Conservation (phyloP, 1,140 invertebrate genomes). For the Aphis gossypii region DNA sequence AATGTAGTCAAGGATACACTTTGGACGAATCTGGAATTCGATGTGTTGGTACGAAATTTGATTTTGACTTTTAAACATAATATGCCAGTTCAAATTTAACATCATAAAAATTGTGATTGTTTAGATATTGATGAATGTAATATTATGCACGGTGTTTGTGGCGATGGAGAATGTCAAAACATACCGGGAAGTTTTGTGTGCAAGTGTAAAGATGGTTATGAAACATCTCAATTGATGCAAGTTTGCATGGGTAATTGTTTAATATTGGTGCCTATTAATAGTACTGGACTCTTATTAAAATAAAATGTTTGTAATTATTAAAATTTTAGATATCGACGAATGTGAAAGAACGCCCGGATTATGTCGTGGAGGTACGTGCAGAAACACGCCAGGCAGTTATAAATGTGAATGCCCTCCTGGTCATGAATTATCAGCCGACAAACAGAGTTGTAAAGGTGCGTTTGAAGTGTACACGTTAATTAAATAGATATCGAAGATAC, state of each 20-base stretch:
- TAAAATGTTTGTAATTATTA: background rate
- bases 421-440: conserved; percentile 72
- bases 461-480: background rate
- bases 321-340: conserved; percentile 80
- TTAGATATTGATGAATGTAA: conserved; percentile 87
- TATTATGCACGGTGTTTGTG: conserved; percentile 84
- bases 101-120: background rate
- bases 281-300: background rate
- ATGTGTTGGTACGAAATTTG: conserved; percentile 71
- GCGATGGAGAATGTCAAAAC: conserved; percentile 83
- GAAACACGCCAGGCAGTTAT: conserved; percentile 76
- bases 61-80: background rate
- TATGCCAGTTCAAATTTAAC: background rate
- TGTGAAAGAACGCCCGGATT: conserved; percentile 75
- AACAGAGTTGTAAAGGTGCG: conserved; percentile 72
- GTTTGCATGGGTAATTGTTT: conserved; percentile 77
- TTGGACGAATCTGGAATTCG: conserved; percentile 78
- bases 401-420: conserved; percentile 76
- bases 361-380: conserved; percentile 74
- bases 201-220: conserved; percentile 79
- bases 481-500: background rate
- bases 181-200: conserved; percentile 83
- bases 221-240: conserved; percentile 79
- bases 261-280: conserved; percentile 60
- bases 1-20: conserved; percentile 78